Evolutionary conservation across 2,888 invertebrate species (phyloP), one percentile per base, ranked within the genome.

Genomic region (Spialia ferax): DNA sequence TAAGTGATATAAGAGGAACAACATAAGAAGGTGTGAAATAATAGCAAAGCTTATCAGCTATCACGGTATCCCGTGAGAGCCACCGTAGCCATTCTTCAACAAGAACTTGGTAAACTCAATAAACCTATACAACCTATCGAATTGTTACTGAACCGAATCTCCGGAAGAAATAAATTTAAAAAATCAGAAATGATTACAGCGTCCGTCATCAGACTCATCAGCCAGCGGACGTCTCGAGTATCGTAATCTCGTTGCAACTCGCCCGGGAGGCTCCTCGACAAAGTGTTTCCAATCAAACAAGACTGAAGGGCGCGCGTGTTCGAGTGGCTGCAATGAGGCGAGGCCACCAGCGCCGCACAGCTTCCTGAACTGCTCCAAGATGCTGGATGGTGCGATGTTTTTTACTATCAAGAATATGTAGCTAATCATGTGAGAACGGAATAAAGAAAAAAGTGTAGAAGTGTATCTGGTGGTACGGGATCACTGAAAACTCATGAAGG

Each of bases 251-350:
- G 22, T 57, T 57, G 65, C 52, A 48, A 11, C 48, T 65, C 65
- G 29, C 15, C 54, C 42, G 45, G 60, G 52, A 48, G 35, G 4
- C 22, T 55, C 13, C 61, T 61, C 48, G 13, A 69, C 52, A 20
- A 70, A 74, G 76, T 71, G 74, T 71, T 71, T 73, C 75, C 73
- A 75, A 77, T 74, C 73, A 76, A 73, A 67, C 66, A 61, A 74
- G 64, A 68, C 74, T 71, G 75, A 74, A 69, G 74, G 72, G 70
- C 73, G 69, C 68, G 76, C 85, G 87, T 83, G 87, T 78, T 80
- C 73, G 74, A 85, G 85, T 77, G 81, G 70, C 79, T 80, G 83
- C 82, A 79, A 73, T 77, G 70, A 73, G 69, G 68, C 68, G 64
- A 72, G 64, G 69, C 69, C 70, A 70, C 63, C 63, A 35, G 69